These are phyloP conservation scores for Amphiprion clarkii DNA, from an alignment of 2,797 vertebrate species.

Conservation along the genomic window DNA sequence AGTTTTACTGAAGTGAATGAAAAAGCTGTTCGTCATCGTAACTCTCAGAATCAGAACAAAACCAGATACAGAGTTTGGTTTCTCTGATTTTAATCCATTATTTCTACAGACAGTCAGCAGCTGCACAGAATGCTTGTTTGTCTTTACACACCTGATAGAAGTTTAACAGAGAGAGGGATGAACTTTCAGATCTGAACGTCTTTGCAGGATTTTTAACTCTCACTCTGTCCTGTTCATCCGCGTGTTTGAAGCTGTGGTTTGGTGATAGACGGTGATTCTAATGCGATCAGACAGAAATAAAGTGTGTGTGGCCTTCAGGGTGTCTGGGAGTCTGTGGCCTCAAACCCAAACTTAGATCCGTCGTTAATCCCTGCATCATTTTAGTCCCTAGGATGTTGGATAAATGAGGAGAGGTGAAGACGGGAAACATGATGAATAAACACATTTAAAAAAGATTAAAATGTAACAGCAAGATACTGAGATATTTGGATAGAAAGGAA, in stretches of 20 bases:
- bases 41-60: too few species aligned
- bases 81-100: too few species aligned
- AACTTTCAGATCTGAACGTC: too few species aligned
- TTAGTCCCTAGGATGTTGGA: constrained; percentile 8
- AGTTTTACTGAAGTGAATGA: too few species aligned
- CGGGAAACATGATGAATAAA: too few species aligned
- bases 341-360: constrained; percentile 7
- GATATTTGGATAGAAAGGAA: not conserved
- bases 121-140: too few species aligned
- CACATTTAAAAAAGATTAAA: too few species aligned
- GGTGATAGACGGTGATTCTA: constrained; percentile 9
- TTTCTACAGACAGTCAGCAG: too few species aligned
- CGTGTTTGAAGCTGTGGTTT: not conserved
- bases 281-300: constrained; percentile 30
- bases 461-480: constrained; percentile 1
- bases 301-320: not conserved
- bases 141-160: not conserved
- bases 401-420: not conserved
- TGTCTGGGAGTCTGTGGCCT: constrained; percentile 1
- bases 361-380: constrained; percentile 25
- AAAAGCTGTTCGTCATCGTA: too few species aligned
- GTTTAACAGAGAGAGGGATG: not conserved
- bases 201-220: too few species aligned
- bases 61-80: too few species aligned
- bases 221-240: not conserved